phyloP scores from a whole-genome alignment of 2,797 vertebrate genomes.

The Rhinella marina region DNA sequence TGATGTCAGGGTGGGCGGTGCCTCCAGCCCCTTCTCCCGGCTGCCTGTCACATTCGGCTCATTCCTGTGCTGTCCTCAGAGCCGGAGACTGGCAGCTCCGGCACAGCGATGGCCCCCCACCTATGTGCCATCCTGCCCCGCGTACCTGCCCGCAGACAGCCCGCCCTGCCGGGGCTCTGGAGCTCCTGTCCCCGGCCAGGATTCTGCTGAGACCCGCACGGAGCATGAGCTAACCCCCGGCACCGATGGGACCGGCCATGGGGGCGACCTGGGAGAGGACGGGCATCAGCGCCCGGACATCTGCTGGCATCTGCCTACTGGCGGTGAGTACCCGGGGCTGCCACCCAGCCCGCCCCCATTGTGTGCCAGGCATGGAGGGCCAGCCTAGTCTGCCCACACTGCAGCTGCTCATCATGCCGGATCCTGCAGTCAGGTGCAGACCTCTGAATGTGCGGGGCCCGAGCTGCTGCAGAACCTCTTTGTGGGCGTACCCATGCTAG shows the following conservation, averaged over 20 bases:
- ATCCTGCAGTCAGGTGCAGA: neutral
- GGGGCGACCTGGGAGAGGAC: conserved; percentile 4
- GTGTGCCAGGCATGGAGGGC: neutral
- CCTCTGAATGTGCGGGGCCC: too few species aligned
- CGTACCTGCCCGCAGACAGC: conserved; percentile 2
- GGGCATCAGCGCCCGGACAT: conserved; percentile 19
- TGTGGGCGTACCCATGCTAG: accelerated
- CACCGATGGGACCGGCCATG: conserved; percentile 6
- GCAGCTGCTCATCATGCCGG: too few species aligned
- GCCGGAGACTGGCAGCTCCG: neutral
- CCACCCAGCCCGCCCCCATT: neutral
- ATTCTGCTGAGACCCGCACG: neutral
- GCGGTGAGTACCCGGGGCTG: conserved; percentile 13
- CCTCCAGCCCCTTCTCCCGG: neutral
- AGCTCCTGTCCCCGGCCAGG: neutral
- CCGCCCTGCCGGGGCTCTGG: neutral
- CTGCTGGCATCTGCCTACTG: conserved; percentile 38
- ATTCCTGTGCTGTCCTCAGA: neutral
- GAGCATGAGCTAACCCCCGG: conserved; percentile 39
- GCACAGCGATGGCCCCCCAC: conserved; percentile 30
- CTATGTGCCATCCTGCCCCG: conserved; percentile 1
- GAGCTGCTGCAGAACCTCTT: conserved; percentile 15
- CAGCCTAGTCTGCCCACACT: neutral
- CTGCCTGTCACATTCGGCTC: conserved; percentile 7
- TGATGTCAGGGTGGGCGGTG: conserved; percentile 29